Conservation (phyloP, 2,888 invertebrate species). For the Microctonus brassicae region DNA sequence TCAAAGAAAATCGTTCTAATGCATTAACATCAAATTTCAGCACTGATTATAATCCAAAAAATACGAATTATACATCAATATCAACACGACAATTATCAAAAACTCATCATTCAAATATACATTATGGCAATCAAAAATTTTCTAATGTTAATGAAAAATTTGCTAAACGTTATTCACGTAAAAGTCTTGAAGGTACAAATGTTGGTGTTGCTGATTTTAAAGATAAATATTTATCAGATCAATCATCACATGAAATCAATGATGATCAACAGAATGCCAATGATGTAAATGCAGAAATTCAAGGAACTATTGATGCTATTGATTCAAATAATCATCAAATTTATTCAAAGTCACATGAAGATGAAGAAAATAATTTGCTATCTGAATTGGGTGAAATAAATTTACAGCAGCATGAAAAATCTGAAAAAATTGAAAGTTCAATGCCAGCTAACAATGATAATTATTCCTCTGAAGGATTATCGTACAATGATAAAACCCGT, state of each 20-base stretch:
- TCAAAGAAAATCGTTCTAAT: constrained; percentile 8
- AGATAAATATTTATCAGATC: neutral
- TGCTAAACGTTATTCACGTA: constrained; percentile 46
- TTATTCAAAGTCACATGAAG: neutral
- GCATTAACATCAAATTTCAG: neutral
- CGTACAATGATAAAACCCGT: constrained; percentile 51
- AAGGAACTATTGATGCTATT: neutral
- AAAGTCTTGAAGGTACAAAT: constrained; percentile 58
- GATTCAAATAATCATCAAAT: neutral
- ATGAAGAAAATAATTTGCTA: neutral
- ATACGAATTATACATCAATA: neutral
- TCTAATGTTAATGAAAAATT: constrained; percentile 41
- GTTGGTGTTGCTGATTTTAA: constrained; percentile 38
- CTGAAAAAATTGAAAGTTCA: neutral
- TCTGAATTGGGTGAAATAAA: neutral
- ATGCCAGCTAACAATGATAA: neutral
- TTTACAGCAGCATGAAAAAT: neutral
- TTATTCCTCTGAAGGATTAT: constrained; percentile 44
- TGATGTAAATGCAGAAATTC: neutral
- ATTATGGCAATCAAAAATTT: constrained; percentile 32
- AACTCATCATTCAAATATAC: constrained; percentile 40
- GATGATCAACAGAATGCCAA: constrained; percentile 10
- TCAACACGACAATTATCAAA: neutral
- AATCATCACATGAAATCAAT: neutral
- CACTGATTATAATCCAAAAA: neutral